phyloP scores from a whole-genome alignment of 2,888 invertebrate species.

The Oxycera nigricornis region DNA sequence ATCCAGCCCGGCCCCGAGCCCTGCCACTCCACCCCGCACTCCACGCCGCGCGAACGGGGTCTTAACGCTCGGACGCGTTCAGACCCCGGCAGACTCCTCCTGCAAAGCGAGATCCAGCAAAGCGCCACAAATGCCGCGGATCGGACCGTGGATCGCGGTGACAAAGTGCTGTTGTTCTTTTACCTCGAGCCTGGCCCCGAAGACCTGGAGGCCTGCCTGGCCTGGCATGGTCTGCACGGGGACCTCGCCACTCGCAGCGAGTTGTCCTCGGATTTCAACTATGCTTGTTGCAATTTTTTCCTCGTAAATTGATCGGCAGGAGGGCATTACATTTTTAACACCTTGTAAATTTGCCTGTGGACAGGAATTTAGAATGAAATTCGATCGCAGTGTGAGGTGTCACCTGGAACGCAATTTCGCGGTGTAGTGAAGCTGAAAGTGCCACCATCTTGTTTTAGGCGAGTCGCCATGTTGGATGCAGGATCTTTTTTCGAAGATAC shows the following conservation, averaged over 20 bases:
- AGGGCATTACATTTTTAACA: slow-evolving; percentile 44
- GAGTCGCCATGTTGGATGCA: background rate
- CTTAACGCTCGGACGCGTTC: slow-evolving; percentile 23
- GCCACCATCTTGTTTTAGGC: background rate
- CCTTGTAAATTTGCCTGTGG: slow-evolving; percentile 29
- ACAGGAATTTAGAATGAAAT: slow-evolving; percentile 9
- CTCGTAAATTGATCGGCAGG: slow-evolving; percentile 36
- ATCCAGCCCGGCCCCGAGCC: slow-evolving; percentile 2
- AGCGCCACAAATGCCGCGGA: background rate
- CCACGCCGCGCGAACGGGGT: background rate
- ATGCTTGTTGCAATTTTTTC: slow-evolving; percentile 11
- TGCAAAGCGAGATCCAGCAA: background rate
- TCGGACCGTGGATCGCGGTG: background rate
- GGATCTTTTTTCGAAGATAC: no score
- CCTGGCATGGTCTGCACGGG: no score
- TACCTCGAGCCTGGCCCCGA: background rate
- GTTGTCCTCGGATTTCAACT: slow-evolving; percentile 29
- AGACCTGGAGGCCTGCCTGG: background rate
- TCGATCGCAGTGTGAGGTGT: background rate
- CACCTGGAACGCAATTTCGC: background rate
- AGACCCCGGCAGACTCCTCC: slow-evolving; percentile 26
- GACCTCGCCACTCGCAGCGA: slow-evolving; percentile 6
- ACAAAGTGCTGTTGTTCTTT: background rate
- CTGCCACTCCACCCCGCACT: background rate
- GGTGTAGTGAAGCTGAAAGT: background rate